Evolutionary conservation across 2,113 vertebrate genomes (phyloP).

Genomic region (Ranitomeya imitator): DNA sequence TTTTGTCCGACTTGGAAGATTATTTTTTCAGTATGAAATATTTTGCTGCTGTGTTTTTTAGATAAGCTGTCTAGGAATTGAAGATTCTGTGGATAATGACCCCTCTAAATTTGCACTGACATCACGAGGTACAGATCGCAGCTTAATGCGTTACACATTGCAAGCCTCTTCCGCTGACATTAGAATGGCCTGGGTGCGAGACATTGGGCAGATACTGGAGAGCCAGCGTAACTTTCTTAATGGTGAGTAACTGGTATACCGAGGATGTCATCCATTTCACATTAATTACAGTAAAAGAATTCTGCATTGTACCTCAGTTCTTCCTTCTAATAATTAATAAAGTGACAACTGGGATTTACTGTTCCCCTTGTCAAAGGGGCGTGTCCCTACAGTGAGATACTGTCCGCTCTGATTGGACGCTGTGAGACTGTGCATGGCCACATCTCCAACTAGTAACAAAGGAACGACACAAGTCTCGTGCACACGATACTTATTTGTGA

Average conservation of each 20-base stretch:
- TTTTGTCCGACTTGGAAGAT: background rate
- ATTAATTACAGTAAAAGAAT: background rate
- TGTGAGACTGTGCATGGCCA: no score
- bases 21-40: background rate
- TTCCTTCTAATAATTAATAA: background rate
- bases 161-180: constrained; percentile 73
- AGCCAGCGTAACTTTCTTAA: constrained; percentile 88
- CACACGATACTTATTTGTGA: no score
- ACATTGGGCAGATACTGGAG: constrained; percentile 84
- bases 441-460: no score
- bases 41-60: constrained; percentile 61
- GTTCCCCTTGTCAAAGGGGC: background rate
- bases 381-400: background rate
- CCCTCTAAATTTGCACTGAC: constrained; percentile 79
- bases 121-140: constrained; percentile 79
- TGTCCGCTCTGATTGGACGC: no score
- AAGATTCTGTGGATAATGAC: constrained; percentile 75
- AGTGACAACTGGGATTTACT: background rate
- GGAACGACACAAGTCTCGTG: no score
- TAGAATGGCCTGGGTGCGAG: constrained; percentile 77
- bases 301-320: background rate
- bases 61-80: constrained; percentile 87
- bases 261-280: background rate
- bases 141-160: constrained; percentile 76
- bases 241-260: constrained; percentile 68